These are phyloP conservation scores for Lissonota sp. DNA, from an alignment of 2,888 invertebrate species.

Conservation along the genomic window DNA sequence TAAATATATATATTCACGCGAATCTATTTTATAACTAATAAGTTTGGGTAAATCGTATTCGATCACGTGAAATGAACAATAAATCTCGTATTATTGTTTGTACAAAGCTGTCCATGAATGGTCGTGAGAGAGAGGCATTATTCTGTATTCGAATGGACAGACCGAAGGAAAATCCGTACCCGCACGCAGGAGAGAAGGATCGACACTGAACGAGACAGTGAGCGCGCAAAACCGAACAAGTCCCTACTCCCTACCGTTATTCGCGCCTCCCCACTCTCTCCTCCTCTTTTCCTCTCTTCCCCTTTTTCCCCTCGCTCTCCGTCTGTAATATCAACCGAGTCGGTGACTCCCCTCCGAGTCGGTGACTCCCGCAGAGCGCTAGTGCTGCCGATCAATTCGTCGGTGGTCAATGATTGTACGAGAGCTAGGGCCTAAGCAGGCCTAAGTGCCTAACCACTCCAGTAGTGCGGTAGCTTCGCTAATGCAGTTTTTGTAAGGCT, in stretches of 20 bases:
- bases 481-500: too few relatives aligned
- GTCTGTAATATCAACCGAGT: constrained; percentile 34
- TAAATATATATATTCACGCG: neutral
- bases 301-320: constrained; percentile 51
- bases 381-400: neutral
- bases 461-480: too few relatives aligned
- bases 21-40: neutral
- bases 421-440: too few relatives aligned
- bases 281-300: constrained; percentile 57
- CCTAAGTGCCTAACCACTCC: too few relatives aligned
- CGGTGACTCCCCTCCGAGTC: constrained; percentile 25
- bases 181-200: constrained; percentile 56
- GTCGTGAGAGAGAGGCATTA: neutral
- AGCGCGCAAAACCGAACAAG: constrained; percentile 69
- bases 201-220: constrained; percentile 62
- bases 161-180: constrained; percentile 11
- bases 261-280: constrained; percentile 56
- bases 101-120: neutral
- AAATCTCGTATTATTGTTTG: constrained; percentile 1
- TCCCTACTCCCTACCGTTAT: constrained; percentile 70
- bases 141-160: too few relatives aligned
- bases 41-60: neutral
- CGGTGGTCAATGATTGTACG: neutral
- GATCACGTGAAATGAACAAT: neutral
- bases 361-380: constrained; percentile 12